A percentile compares a stretch with the other conserved stretches of the same genome.
These are phyloP conservation scores for Dendroctonus ponderosae DNA, from an alignment of 1,140 invertebrate species.

Conservation along the genomic window DNA sequence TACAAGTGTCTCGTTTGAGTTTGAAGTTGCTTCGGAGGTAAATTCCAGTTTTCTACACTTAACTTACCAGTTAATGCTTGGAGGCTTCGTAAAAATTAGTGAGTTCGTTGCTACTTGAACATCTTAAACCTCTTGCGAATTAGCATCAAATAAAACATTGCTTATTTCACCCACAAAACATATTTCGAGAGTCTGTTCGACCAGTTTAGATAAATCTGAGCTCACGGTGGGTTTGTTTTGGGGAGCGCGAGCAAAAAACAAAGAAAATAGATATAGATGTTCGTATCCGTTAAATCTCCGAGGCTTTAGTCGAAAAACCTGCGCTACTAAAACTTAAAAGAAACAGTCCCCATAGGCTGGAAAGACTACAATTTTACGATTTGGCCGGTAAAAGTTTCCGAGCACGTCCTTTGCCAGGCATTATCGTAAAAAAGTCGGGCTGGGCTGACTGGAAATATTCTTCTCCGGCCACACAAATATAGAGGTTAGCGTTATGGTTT, in stretches of 20 bases:
- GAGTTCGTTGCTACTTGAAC: too few relatives aligned
- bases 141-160: too few relatives aligned
- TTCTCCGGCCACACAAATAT: slow-evolving; percentile 11
- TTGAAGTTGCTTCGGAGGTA: too few relatives aligned
- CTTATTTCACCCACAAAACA: too few relatives aligned
- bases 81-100: too few relatives aligned
- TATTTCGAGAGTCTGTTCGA: too few relatives aligned
- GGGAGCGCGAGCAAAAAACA: background rate
- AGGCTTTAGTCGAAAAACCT: background rate
- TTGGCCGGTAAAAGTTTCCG: slow-evolving; percentile 9
- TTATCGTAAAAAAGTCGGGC: slow-evolving; percentile 17
- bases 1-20: too few relatives aligned
- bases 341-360: slow-evolving; percentile 7
- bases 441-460: slow-evolving; percentile 2
- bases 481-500: slow-evolving; percentile 9
- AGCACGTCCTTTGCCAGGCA: slow-evolving; percentile 8
- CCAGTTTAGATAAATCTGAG: too few relatives aligned
- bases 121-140: too few relatives aligned
- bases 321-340: background rate
- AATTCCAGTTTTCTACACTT: too few relatives aligned
- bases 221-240: too few relatives aligned
- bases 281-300: background rate
- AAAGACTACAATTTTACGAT: slow-evolving; percentile 8
- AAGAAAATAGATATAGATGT: background rate
- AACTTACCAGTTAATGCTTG: too few relatives aligned